Evolutionary conservation across 2,797 vertebrate species (phyloP).

Genomic region (Artibeus jamaicensis): DNA sequence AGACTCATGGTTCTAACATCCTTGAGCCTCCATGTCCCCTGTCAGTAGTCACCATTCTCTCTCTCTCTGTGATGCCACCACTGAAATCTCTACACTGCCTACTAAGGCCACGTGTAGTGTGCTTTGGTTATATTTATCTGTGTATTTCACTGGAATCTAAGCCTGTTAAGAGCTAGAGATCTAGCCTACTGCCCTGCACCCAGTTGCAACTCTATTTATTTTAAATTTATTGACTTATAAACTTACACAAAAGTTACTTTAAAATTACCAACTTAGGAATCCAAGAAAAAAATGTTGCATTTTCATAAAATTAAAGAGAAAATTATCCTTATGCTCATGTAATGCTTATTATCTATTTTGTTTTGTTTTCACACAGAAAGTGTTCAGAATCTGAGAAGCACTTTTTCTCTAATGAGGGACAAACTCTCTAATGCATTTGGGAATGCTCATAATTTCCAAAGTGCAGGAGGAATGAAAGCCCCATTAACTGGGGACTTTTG

Average conservation of each 20-base stretch:
- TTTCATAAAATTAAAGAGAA: conserved; percentile 37
- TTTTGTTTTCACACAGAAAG: conserved; percentile 44
- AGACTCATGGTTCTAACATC: background rate
- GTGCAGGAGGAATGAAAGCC: background rate
- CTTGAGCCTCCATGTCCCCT: background rate
- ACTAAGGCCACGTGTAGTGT: background rate
- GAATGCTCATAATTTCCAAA: conserved; percentile 46
- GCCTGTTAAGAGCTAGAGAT: background rate
- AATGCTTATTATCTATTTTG: background rate
- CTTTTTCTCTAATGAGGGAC: conserved; percentile 52
- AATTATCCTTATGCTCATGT: background rate
- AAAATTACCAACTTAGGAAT: conserved; percentile 6
- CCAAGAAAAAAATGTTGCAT: background rate
- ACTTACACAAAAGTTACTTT: background rate
- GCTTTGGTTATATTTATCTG: background rate
- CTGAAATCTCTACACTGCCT: background rate
- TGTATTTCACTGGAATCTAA: background rate
- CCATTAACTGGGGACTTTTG: conserved; percentile 23
- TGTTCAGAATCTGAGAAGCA: conserved; percentile 21
- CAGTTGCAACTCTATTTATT: background rate
- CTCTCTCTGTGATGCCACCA: background rate
- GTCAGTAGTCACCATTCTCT: background rate
- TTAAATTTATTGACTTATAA: conserved; percentile 25
- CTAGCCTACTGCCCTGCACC: background rate
- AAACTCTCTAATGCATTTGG: conserved; percentile 50